These are phyloP conservation scores for Pseudomugil gertrudae DNA, from an alignment of 2,797 vertebrate genomes.

Conservation along the genomic window DNA sequence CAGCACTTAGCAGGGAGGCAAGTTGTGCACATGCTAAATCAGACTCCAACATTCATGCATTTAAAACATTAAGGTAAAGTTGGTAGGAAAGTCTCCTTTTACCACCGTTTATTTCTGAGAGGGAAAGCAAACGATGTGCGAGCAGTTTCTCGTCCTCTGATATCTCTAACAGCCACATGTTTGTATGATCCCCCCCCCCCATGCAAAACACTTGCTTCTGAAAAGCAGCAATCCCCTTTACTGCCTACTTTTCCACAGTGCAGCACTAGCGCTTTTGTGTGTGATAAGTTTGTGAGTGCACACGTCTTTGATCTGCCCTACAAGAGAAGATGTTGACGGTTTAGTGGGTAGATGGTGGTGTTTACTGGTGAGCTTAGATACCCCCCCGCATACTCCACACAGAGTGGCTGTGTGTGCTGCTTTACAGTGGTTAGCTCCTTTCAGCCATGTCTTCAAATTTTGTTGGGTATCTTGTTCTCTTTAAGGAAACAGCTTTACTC, in stretches of 20 bases:
- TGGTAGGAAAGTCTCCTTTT: conserved; percentile 66
- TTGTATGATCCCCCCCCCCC: conserved; percentile 61
- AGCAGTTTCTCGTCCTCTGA: conserved; percentile 66
- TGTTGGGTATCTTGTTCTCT: conserved; percentile 61
- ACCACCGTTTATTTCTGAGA: conserved; percentile 62
- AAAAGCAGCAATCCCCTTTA: conserved; percentile 81
- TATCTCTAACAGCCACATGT: conserved; percentile 84
- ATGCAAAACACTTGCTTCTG: conserved; percentile 73
- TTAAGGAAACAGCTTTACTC: conserved; percentile 63
- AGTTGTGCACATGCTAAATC: conserved; percentile 43
- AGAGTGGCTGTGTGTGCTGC: conserved; percentile 39
- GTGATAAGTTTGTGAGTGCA: conserved; percentile 80
- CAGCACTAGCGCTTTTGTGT: conserved; percentile 73
- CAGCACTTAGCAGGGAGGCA: conserved; percentile 4
- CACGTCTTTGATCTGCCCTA: conserved; percentile 82
- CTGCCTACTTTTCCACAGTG: conserved; percentile 68
- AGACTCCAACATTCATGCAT: conserved; percentile 27
- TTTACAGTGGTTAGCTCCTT: conserved; percentile 55
- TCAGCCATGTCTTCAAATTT: conserved; percentile 62
- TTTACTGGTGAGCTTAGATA: conserved; percentile 77
- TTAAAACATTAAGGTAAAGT: conserved; percentile 54
- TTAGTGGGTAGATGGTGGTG: conserved; percentile 76
- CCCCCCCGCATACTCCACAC: conserved; percentile 43
- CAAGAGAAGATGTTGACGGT: conserved; percentile 77
- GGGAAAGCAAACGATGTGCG: conserved; percentile 53